Evolutionary conservation across 2,797 vertebrate genomes (phyloP).

Genomic region (Balearica regulorum): DNA sequence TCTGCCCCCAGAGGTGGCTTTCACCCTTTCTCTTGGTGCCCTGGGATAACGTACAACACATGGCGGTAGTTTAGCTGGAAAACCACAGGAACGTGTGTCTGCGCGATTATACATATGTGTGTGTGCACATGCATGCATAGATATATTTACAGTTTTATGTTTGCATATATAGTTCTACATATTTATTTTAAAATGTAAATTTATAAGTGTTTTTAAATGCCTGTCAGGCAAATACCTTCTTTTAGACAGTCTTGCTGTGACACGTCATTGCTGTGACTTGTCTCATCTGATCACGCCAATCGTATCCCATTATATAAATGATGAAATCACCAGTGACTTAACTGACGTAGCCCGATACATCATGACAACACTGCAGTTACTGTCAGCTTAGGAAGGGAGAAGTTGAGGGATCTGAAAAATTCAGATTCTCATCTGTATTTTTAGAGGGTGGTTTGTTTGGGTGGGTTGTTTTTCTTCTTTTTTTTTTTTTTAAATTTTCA

Average conservation of each 20-base stretch:
- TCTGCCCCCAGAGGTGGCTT: background rate
- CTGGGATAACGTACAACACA: background rate
- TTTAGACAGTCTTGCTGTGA: background rate
- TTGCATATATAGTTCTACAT: background rate
- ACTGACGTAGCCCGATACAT: background rate
- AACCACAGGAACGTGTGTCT: slow-evolving; percentile 7
- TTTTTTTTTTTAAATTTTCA: background rate
- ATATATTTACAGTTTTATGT: background rate
- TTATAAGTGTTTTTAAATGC: background rate
- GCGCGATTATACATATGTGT: slow-evolving; percentile 13
- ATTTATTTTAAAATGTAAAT: background rate
- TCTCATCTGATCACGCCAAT: background rate
- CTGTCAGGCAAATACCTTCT: background rate
- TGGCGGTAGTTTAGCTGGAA: background rate
- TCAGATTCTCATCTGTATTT: background rate
- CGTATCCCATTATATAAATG: background rate
- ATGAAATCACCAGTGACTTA: background rate
- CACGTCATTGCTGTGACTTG: background rate
- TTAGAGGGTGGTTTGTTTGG: background rate
- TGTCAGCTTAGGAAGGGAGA: background rate
- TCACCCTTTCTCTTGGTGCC: background rate
- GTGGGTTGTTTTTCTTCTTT: background rate
- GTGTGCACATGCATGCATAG: background rate
- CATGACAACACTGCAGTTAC: background rate
- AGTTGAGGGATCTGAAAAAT: background rate